Percentiles rank a stretch among this genome's conserved stretches.
phyloP scores from a whole-genome alignment of 2,797 vertebrate genomes.

The Poeciliopsis gracilis region DNA sequence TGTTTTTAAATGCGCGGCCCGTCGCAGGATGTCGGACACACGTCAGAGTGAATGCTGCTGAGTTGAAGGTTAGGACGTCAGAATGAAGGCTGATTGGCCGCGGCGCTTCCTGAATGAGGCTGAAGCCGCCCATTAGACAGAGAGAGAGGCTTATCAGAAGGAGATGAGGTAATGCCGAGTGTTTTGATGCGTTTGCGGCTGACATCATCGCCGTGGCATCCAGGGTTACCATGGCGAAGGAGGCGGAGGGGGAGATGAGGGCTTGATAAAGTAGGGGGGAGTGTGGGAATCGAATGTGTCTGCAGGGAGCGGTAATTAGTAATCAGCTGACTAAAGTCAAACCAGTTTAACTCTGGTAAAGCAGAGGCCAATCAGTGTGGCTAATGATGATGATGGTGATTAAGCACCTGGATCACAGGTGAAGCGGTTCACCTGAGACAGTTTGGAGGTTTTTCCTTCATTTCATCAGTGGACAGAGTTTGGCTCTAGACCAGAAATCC shows the following conservation, averaged over 20 bases:
- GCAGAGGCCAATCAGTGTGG: neutral
- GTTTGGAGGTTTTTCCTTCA: neutral
- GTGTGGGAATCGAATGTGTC: constrained; percentile 39
- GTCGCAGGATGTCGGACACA: constrained; percentile 15
- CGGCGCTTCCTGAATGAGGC: constrained; percentile 49
- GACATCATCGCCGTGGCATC: constrained; percentile 78
- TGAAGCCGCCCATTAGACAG: constrained; percentile 39
- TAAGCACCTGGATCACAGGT: neutral
- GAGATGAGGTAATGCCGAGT: constrained; percentile 70
- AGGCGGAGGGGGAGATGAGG: constrained; percentile 5
- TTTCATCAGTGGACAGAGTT: constrained; percentile 24
- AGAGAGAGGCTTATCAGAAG: constrained; percentile 34
- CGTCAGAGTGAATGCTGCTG: constrained; percentile 39
- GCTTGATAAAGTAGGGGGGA: constrained; percentile 20
- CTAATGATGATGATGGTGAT: neutral
- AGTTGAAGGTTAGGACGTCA: constrained; percentile 34
- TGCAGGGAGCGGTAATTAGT: constrained; percentile 25
- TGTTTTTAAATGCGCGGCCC: constrained; percentile 41
- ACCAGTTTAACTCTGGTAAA: neutral
- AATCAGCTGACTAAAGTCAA: neutral
- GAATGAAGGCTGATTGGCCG: constrained; percentile 57
- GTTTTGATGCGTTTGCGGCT: constrained; percentile 49
- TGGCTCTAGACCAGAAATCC: constrained; percentile 45
- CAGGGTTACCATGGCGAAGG: constrained; percentile 52
- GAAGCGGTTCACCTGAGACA: neutral